Conservation (phyloP, 2,797 vertebrate genomes). For the Typhlichthys eigenmanni region DNA sequence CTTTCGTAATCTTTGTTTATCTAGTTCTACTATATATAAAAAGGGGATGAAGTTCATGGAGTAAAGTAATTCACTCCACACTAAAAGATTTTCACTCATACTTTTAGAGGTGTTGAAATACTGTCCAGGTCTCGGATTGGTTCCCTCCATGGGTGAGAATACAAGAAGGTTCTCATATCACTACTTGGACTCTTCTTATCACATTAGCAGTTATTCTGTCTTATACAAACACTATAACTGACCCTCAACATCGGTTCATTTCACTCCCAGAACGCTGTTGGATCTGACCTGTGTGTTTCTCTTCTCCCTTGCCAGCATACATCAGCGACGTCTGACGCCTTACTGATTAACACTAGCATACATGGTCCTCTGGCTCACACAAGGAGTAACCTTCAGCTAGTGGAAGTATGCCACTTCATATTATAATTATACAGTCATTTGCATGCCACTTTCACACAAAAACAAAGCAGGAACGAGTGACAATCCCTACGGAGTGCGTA, state of each 20-base stretch:
- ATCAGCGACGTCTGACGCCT: slow-evolving; percentile 47
- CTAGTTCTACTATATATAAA: slow-evolving; percentile 14
- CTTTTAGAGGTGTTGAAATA: slow-evolving; percentile 24
- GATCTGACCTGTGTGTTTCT: slow-evolving; percentile 33
- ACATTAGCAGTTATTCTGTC: slow-evolving; percentile 33
- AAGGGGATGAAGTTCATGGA: slow-evolving; percentile 11
- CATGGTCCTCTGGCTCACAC: slow-evolving; percentile 41
- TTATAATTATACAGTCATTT: slow-evolving; percentile 18
- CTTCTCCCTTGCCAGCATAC: slow-evolving; percentile 28
- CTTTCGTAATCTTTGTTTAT: slow-evolving; percentile 21
- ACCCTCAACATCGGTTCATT: slow-evolving; percentile 25
- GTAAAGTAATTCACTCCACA: slow-evolving; percentile 13
- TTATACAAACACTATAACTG: slow-evolving; percentile 30
- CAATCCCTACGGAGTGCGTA: slow-evolving; percentile 4
- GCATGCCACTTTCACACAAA: slow-evolving; percentile 19
- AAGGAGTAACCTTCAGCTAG: slow-evolving; percentile 38
- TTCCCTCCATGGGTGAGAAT: no score
- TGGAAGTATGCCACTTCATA: slow-evolving; percentile 43
- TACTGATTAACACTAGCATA: slow-evolving; percentile 42
- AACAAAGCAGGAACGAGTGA: slow-evolving; percentile 15
- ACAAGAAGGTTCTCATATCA: slow-evolving; percentile 16
- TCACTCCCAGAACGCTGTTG: slow-evolving; percentile 21
- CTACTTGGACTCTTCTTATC: slow-evolving; percentile 48
- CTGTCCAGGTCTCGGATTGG: slow-evolving; percentile 1
- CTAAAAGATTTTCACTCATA: slow-evolving; percentile 7